phyloP scores from a whole-genome alignment of 2,888 invertebrate species.

The Protophormia terraenovae region DNA sequence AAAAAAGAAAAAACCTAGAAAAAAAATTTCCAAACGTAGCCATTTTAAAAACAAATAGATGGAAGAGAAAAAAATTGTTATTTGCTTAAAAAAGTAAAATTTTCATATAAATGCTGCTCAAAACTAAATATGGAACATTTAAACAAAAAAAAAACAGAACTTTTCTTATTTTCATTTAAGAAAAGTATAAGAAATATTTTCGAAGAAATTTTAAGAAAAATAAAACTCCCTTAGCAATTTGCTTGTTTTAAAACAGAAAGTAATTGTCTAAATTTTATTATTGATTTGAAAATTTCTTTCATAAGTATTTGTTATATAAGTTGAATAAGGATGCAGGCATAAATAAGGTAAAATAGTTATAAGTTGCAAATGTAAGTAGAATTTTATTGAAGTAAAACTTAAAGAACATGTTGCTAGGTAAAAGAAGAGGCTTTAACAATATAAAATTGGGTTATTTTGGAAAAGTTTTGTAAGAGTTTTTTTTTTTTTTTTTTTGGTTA shows the following conservation, averaged over 20 bases:
- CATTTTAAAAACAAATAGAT: conserved; percentile 40
- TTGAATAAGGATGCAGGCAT: neutral
- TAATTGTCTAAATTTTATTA: conserved; percentile 63
- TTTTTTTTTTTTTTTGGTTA: too few relatives aligned
- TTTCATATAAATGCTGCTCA: conserved; percentile 2
- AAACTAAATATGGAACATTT: conserved; percentile 15
- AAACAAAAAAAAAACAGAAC: conserved; percentile 33
- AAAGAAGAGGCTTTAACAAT: too few relatives aligned
- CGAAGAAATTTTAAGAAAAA: conserved; percentile 12
- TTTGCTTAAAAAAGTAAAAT: conserved; percentile 25
- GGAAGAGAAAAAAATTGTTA: conserved; percentile 13
- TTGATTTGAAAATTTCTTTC: conserved; percentile 40
- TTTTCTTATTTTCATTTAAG: conserved; percentile 35
- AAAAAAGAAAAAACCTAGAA: neutral
- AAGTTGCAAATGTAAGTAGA: neutral
- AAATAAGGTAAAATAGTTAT: conserved; percentile 7
- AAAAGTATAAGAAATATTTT: conserved; percentile 27
- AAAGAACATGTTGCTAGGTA: conserved; percentile 27
- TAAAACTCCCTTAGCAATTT: conserved; percentile 48
- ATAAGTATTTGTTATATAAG: conserved; percentile 6
- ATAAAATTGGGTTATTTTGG: too few relatives aligned
- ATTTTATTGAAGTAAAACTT: neutral
- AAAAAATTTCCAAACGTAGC: neutral
- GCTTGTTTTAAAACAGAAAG: conserved; percentile 23
- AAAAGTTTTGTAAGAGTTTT: too few relatives aligned